phyloP scores from a whole-genome alignment of 2,888 invertebrate genomes.

The Lymantria monacha region DNA sequence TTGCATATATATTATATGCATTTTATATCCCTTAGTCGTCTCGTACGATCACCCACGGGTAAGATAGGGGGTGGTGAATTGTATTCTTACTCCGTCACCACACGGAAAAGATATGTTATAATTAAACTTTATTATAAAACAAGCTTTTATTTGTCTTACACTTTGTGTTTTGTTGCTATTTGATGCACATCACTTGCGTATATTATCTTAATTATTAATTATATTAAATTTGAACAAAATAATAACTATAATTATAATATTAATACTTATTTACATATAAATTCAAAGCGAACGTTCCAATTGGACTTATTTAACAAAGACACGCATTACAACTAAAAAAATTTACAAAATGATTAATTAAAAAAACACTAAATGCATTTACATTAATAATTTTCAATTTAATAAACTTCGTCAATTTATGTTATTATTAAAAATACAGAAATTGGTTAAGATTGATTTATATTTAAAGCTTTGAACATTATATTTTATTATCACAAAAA shows the following conservation, averaged over 20 bases:
- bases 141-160: conserved; percentile 76
- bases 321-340: not conserved
- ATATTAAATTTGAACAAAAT: conserved; percentile 19
- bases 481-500: conserved; percentile 37
- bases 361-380: conserved; percentile 8
- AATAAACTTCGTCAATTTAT: conserved; percentile 13
- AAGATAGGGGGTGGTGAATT: too few species aligned
- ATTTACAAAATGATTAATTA: conserved; percentile 3
- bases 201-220: conserved; percentile 21
- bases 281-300: conserved; percentile 31
- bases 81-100: too few species aligned
- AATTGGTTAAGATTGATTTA: conserved; percentile 18
- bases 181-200: conserved; percentile 32
- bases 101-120: not conserved
- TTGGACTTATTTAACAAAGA: not conserved
- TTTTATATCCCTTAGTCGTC: too few species aligned
- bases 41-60: too few species aligned
- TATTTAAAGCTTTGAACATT: conserved; percentile 35
- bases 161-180: conserved; percentile 52
- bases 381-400: not conserved
- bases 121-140: conserved; percentile 49
- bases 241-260: conserved; percentile 20
- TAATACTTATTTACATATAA: conserved; percentile 39
- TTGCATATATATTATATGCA: too few species aligned
- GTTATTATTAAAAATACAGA: conserved; percentile 15